Evolutionary conservation across 2,888 invertebrate species (phyloP).

Genomic region (Clunio marinus): DNA sequence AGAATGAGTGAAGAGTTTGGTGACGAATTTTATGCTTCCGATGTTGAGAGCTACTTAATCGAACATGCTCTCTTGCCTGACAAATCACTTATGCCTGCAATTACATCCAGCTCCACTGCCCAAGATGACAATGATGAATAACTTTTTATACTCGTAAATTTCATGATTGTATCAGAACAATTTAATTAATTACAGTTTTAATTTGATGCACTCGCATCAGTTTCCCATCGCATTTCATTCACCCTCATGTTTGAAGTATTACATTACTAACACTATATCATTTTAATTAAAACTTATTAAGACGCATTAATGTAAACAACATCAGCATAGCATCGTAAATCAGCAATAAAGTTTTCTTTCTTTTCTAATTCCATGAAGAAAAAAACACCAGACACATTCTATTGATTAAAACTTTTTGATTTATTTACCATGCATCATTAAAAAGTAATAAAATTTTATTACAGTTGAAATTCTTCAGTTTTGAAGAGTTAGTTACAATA

Average conservation of each 20-base stretch:
- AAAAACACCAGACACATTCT: too few species aligned
- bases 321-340: too few species aligned
- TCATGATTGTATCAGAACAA: not conserved
- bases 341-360: too few species aligned
- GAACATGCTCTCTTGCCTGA: slow-evolving; percentile 79
- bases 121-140: slow-evolving; percentile 25
- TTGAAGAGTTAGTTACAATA: too few species aligned
- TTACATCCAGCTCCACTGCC: slow-evolving; percentile 46
- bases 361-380: too few species aligned
- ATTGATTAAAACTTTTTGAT: too few species aligned
- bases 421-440: too few species aligned
- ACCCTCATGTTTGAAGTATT: not conserved
- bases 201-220: not conserved
- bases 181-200: not conserved
- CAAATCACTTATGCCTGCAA: slow-evolving; percentile 57
- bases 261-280: not conserved
- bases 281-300: not conserved
- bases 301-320: too few species aligned
- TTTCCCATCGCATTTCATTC: not conserved
- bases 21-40: slow-evolving; percentile 82
- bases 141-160: slow-evolving; percentile 1
- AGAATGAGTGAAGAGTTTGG: slow-evolving; percentile 82
- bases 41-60: slow-evolving; percentile 84
- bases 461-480: too few species aligned
- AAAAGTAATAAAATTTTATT: too few species aligned